Conservation (phyloP, 2,113 vertebrate species). For the Sander vitreus region DNA sequence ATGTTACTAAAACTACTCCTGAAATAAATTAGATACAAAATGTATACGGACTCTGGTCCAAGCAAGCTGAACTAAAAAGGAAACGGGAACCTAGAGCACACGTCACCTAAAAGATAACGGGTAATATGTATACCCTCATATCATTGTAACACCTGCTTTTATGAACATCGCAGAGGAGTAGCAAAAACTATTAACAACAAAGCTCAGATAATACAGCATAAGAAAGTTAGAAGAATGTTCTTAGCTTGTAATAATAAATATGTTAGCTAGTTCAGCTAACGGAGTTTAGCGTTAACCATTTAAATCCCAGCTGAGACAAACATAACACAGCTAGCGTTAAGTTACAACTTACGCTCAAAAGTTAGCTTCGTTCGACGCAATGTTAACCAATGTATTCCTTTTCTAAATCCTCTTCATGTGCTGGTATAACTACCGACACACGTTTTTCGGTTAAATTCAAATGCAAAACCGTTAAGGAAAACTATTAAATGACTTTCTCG, state of each 20-base stretch:
- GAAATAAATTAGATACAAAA: not conserved
- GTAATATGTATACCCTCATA: not conserved
- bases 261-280: constrained; percentile 62
- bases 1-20: rapidly evolving
- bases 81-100: constrained; percentile 18
- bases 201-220: not conserved
- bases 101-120: constrained; percentile 17
- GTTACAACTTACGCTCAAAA: constrained; percentile 25
- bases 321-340: not conserved
- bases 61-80: not conserved
- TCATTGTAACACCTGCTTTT: not conserved
- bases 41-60: not conserved
- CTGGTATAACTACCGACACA: not conserved
- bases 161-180: rapidly evolving
- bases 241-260: constrained; percentile 10
- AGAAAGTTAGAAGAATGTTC: not conserved
- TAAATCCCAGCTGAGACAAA: constrained; percentile 65
- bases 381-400: not conserved
- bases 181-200: not conserved
- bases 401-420: not conserved
- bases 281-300: constrained; percentile 66
- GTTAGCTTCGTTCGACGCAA: constrained; percentile 11
- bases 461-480: not conserved
- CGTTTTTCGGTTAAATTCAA: not conserved
- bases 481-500: not conserved